A percentile compares a stretch with the other conserved stretches of the same genome.
Conservation (phyloP, 2,797 vertebrate genomes). For the Meda fulgida region DNA sequence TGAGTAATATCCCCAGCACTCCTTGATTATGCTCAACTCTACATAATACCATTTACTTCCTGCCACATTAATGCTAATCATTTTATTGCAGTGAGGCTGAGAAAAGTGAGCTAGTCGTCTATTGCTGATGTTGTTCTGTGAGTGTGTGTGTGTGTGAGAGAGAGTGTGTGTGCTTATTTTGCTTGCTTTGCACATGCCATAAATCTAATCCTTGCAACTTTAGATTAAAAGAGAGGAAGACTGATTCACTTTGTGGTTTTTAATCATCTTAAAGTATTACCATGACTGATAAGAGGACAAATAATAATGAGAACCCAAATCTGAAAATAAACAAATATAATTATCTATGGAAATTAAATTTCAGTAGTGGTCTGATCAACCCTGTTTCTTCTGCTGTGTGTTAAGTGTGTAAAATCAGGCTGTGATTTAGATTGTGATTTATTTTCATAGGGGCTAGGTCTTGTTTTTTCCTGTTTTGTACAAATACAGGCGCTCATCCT, state of each 20-base stretch:
- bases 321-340: slow-evolving; percentile 59
- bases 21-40: slow-evolving; percentile 53
- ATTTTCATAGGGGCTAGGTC: background rate
- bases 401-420: slow-evolving; percentile 24
- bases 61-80: slow-evolving; percentile 65
- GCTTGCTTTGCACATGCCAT: slow-evolving; percentile 22
- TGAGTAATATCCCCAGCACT: slow-evolving; percentile 50
- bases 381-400: slow-evolving; percentile 26
- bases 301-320: slow-evolving; percentile 61
- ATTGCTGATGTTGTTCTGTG: slow-evolving; percentile 5
- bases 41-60: slow-evolving; percentile 64
- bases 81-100: slow-evolving; percentile 57
- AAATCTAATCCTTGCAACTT: slow-evolving; percentile 43
- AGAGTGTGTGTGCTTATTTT: slow-evolving; percentile 17
- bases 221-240: slow-evolving; percentile 53
- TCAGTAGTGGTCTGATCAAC: slow-evolving; percentile 23
- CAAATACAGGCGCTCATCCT: slow-evolving; percentile 35
- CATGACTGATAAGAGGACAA: slow-evolving; percentile 59
- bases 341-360: slow-evolving; percentile 60
- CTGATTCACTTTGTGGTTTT: slow-evolving; percentile 57
- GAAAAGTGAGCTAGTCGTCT: slow-evolving; percentile 37
- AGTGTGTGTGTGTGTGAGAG: background rate
- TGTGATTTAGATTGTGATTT: slow-evolving; percentile 21
- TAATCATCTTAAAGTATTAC: slow-evolving; percentile 61
- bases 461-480: slow-evolving; percentile 58